Evolutionary conservation across 2,888 invertebrate species (phyloP), one percentile per base, ranked within the genome.

Genomic region (Adineta ricciae): DNA sequence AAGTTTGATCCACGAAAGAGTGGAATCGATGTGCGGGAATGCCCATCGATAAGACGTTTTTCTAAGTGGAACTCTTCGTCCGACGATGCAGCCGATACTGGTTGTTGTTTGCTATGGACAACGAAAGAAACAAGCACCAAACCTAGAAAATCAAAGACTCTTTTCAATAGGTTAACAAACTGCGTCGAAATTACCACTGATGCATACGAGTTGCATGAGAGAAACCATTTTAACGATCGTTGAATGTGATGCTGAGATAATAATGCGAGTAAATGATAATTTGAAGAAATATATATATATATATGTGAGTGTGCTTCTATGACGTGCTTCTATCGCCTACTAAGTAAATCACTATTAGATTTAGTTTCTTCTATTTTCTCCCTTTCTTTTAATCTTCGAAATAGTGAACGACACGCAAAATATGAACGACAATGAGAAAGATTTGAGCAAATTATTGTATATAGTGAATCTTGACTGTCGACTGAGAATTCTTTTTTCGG

Each of bases 1-100:
- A 73, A 73, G 38, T 73, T 73, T 36, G 73, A 73, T 38, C 73
- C 73, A 41, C 73, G 73, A 11, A 73, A 73, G 21, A 73, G 73
- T 21, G 73, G 73, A 38, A 73, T 38, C 1, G 73, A 36, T 73
- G 38, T 7, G 24, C 38, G 73, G 0, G 24, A 7, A 41, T 41
- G 14, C 0, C 38, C 2, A 21, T 73, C 73, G n/a, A 36, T 38
- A 21, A 19, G 73, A 38, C 73, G 73, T 73, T 73, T 73, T 8
- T 73, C 16, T 38, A 73, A 36, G 24, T 32, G 14, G 16, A n/a
- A 32, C 32, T 32, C 27, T 32, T 64, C 64, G 0, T 64, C 32
- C 3, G 64, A 32, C 32, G 64, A 64, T 32, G 16, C 4, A 4
- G 16, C 16, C 32, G 27, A 2, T 27, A 27, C 24, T 64, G 27